Evolutionary conservation across 1,140 invertebrate species (phyloP), one percentile per base, ranked within the genome.

Genomic region (Euglossa dilemma): DNA sequence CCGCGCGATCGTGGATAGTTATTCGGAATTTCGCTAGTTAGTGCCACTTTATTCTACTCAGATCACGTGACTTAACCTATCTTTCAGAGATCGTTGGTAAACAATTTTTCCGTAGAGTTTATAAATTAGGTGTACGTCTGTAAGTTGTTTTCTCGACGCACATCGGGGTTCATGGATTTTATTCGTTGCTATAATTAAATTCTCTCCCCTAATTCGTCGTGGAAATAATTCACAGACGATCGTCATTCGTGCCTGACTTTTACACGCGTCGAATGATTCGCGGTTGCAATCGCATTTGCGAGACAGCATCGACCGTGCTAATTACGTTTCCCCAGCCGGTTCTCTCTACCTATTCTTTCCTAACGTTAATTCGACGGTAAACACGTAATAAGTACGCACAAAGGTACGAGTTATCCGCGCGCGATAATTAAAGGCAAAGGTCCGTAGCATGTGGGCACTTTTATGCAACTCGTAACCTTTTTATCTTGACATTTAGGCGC

Each of bases 401-500:
- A 64, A 70, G 69, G 18, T 54, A 54, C 50, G 11, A 72, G 56
- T 72, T 45, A 54, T 16, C 23, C 11, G 18, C 18, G 18, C 43
- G 23, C 56, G n/a, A 56, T 43, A 72, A 72, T 72, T 72, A 28
- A 43, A 56, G 52, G 28, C 50, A 56, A 43, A 72, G 70, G 52
- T 56, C 20, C 36, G n/a, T 69, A 50, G 18, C 28, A 6, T 36
- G 20, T 28, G 14, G 25, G 50, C 11, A 28, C 36, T 71, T n/a
- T 71, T 54, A 71, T 54, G 6, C 18, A 71, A 52, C 47, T 54
- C 2, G 20, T 9, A 72, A 23, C 52, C 28, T 23, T 72, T 72
- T 72, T 72, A 56, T 56, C 52, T 72, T 72, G 70, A 72, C 70
- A 72, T 72, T 72, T 72, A 23, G 2, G 36, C 12, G 20, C 28